Base-by-base conservation (phyloP, 2,888 invertebrate genomes). In the Elysia crispata region DNA sequence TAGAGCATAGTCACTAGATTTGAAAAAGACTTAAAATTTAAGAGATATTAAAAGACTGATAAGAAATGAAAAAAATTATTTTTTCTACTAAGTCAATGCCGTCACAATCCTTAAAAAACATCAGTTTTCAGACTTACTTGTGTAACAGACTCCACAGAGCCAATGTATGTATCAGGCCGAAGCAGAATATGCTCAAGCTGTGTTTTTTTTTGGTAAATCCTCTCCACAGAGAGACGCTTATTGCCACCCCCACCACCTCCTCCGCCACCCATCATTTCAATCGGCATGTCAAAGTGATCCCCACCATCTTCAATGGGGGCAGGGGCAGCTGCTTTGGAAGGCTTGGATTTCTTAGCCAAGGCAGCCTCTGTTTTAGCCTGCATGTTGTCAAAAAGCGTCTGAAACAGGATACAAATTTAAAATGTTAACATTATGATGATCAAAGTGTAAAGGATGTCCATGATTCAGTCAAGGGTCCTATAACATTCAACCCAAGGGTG, bases 121-220 rank as follows among this genome's bases (percentile, higher is more conserved):
- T 6, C 41, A 41, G 41, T 41, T 41, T n/a, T 41, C 41, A 41
- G 6, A 72, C 72, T 33, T 73, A 91, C 91, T 88, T 91, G 90
- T n/a, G 92, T 92, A 18, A 91, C 87, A 66, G 88, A 89, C 84
- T 94, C 94, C 0, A 93, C 92, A 77, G 94, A 94, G 85, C 99
- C 99, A 87, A 99, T 98, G 90, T 99, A 99, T 0, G 99, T 98
- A 91, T 99, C 99, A 0, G 99, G 99, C 88, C 99, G 95, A 57
- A 99, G 94, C 76, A 99, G 94, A 89, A 99, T 98, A 90, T 99
- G 99, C 92, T 99, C 99, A 86, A 99, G 92, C 91, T 99, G 99
- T 0, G 98, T 96, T 92, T 98, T 98, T 93, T 99, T 99, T 93
- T 99, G 99, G 92, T 99, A 99, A 84, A 97, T 98, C 89, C 97